Evolutionary conservation across 1,140 invertebrate species (phyloP).

Genomic region (Drosophila truncata): DNA sequence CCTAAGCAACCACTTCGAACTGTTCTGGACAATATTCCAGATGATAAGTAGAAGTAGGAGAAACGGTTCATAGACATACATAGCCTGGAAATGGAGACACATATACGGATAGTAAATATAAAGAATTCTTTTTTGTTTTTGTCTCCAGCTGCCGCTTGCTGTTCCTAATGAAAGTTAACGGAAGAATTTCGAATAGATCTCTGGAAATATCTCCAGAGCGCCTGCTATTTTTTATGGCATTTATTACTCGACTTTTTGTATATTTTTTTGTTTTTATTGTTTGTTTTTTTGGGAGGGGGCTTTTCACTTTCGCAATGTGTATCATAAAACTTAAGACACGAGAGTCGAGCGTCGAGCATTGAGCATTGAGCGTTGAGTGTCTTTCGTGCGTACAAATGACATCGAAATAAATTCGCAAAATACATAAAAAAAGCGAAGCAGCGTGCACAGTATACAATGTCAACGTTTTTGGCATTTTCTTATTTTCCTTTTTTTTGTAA

Average conservation of each 20-base stretch:
- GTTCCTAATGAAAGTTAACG: constrained; percentile 33
- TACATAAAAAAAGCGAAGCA: constrained; percentile 12
- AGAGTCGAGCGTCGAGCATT: constrained; percentile 8
- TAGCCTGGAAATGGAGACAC: constrained; percentile 21
- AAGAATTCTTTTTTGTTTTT: constrained; percentile 8
- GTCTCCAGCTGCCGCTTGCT: constrained; percentile 3
- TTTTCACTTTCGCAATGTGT: constrained; percentile 47
- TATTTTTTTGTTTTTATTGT: neutral
- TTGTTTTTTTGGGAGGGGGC: constrained; percentile 8
- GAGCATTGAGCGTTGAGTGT: neutral
- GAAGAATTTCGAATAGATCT: constrained; percentile 29
- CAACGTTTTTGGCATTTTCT: constrained; percentile 59
- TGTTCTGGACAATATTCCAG: constrained; percentile 3
- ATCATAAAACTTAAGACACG: constrained; percentile 16
- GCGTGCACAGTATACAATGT: constrained; percentile 27
- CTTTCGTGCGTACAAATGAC: constrained; percentile 35
- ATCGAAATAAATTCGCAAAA: constrained; percentile 27
- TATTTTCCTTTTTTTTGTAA: constrained; percentile 14
- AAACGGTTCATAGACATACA: constrained; percentile 41
- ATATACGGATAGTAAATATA: constrained; percentile 22
- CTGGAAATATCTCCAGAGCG: neutral
- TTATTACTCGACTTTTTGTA: constrained; percentile 1
- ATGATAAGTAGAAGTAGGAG: constrained; percentile 32
- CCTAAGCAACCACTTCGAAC: neutral
- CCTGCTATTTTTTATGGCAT: neutral